Conservation (phyloP, 2,888 invertebrate species). For the Tubulanus polymorphus region DNA sequence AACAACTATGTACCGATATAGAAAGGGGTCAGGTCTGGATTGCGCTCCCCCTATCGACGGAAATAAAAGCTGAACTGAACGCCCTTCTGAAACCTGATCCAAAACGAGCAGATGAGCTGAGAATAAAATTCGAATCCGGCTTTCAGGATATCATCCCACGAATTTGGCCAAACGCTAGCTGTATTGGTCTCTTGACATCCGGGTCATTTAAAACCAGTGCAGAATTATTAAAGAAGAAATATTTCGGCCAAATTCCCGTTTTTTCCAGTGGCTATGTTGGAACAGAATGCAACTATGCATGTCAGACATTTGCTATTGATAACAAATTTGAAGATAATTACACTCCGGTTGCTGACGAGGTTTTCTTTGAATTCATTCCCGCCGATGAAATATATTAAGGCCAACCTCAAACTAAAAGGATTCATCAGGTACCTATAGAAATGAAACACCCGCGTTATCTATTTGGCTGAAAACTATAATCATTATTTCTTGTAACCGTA, state of each 20-base stretch:
- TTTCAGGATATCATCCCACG: constrained; percentile 18
- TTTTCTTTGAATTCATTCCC: background rate
- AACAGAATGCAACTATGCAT: no score
- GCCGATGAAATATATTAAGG: background rate
- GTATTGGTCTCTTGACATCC: no score
- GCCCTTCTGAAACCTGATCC: constrained; percentile 6
- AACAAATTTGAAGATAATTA: no score
- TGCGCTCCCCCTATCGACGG: constrained; percentile 3
- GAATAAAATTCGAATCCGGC: constrained; percentile 17
- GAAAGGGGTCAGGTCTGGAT: constrained; percentile 15
- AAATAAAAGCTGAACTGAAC: constrained; percentile 2
- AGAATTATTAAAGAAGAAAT: no score
- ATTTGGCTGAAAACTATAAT: background rate
- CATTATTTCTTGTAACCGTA: background rate
- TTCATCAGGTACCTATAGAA: background rate
- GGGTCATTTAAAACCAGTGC: no score
- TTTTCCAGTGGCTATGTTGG: no score
- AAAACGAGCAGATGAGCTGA: constrained; percentile 13
- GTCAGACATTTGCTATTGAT: no score
- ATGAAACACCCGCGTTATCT: no score
- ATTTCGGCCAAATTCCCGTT: no score
- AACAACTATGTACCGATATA: constrained; percentile 18
- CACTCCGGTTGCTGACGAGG: no score
- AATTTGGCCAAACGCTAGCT: constrained; percentile 20
- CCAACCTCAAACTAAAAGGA: background rate